Evolutionary conservation across 2,888 invertebrate genomes (phyloP).

Genomic region (Brachyptera risi): DNA sequence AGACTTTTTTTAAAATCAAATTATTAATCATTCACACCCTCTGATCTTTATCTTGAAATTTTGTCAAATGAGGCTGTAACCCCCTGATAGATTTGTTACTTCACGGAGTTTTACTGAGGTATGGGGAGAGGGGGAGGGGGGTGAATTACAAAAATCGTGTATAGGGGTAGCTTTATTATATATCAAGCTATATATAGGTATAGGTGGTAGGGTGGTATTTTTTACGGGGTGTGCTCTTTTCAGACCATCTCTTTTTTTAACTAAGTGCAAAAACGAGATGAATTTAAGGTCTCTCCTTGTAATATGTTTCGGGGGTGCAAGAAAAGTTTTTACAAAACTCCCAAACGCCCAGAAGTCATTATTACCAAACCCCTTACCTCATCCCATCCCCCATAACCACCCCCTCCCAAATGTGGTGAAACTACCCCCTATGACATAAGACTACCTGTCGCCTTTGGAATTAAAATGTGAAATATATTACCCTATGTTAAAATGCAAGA

Average conservation of each 20-base stretch:
- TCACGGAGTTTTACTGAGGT: background rate
- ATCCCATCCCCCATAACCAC: background rate
- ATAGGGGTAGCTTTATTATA: background rate
- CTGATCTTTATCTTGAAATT: background rate
- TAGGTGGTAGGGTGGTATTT: background rate
- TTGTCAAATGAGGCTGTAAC: too few relatives aligned
- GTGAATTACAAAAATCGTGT: too few relatives aligned
- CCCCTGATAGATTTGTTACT: too few relatives aligned
- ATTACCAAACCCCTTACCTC: constrained; percentile 26
- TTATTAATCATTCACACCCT: constrained; percentile 2
- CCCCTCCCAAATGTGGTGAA: constrained; percentile 7
- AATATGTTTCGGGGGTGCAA: background rate
- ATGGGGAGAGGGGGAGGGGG: background rate
- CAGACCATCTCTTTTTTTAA: constrained; percentile 13
- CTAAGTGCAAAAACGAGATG: constrained; percentile 20
- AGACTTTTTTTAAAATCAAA: constrained; percentile 10
- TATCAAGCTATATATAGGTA: background rate
- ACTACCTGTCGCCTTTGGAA: constrained; percentile 30
- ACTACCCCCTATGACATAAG: constrained; percentile 26
- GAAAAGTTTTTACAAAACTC: constrained; percentile 29
- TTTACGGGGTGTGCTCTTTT: constrained; percentile 22
- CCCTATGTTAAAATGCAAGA: constrained; percentile 27
- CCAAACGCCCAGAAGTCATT: constrained; percentile 31
- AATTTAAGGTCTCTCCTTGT: background rate
- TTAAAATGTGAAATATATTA: constrained; percentile 35